Evolutionary conservation across 2,797 vertebrate species (phyloP).

Genomic region (Odontamblyopus rebecca): DNA sequence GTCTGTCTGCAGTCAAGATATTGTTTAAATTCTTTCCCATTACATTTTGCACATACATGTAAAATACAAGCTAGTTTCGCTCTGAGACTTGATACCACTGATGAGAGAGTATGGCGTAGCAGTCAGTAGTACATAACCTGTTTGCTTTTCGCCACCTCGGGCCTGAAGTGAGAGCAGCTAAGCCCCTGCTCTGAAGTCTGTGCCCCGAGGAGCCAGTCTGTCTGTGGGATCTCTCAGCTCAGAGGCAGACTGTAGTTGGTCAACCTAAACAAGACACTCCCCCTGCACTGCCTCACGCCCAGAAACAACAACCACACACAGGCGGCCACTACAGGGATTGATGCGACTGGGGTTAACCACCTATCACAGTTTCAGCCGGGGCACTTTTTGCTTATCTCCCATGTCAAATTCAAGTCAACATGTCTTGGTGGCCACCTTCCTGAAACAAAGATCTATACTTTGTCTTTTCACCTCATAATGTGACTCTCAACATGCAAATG

Average conservation of each 20-base stretch:
- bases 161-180: constrained; percentile 45
- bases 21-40: not conserved
- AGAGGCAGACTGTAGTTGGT: constrained; percentile 75
- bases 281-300: constrained; percentile 62
- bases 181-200: constrained; percentile 28
- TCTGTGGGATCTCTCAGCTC: constrained; percentile 85
- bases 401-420: constrained; percentile 18
- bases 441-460: too few relatives aligned
- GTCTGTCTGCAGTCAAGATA: not conserved
- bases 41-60: not conserved
- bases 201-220: constrained; percentile 85
- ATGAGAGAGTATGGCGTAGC: not conserved
- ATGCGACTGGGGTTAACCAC: not conserved
- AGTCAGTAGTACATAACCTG: not conserved
- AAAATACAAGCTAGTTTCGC: not conserved
- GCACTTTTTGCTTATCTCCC: constrained; percentile 50
- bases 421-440: too few relatives aligned
- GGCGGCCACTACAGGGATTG: constrained; percentile 44
- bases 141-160: constrained; percentile 26
- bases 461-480: too few relatives aligned
- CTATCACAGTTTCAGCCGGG: constrained; percentile 46
- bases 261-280: constrained; percentile 78
- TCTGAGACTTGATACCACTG: not conserved
- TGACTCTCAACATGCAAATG: too few relatives aligned
- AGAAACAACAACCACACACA: constrained; percentile 56